phyloP scores from a whole-genome alignment of 1,140 invertebrate species.

The Helicoverpa armigera region DNA sequence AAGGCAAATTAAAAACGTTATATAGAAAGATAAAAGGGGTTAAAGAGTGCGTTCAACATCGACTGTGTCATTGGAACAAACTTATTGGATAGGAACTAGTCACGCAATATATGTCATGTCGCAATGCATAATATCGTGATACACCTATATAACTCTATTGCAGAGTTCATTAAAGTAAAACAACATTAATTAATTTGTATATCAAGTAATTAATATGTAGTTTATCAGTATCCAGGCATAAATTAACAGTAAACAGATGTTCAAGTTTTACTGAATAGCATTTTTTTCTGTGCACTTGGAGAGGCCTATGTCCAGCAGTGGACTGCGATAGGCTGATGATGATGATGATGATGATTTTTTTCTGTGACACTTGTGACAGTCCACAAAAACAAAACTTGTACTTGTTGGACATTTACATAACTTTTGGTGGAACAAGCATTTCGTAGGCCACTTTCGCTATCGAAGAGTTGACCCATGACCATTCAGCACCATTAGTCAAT shows the following conservation, averaged over 20 bases:
- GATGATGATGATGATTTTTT: too few species aligned
- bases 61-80: background rate
- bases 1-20: background rate
- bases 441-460: conserved; percentile 19
- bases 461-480: conserved; percentile 24
- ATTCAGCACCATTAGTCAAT: background rate
- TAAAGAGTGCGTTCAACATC: background rate
- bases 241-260: too few species aligned
- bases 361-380: too few species aligned
- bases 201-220: too few species aligned
- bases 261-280: background rate
- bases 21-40: background rate
- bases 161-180: too few species aligned
- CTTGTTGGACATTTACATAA: conserved; percentile 22
- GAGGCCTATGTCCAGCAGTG: too few species aligned
- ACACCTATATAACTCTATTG: background rate
- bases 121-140: conserved; percentile 12
- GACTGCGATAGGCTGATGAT: too few species aligned
- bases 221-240: too few species aligned
- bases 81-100: conserved; percentile 2
- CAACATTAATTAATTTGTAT: too few species aligned
- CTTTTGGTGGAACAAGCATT: conserved; percentile 18
- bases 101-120: conserved; percentile 16
- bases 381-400: background rate
- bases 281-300: background rate